Base-by-base conservation (phyloP, 1,140 invertebrate species). In the Homalodisca vitripennis region DNA sequence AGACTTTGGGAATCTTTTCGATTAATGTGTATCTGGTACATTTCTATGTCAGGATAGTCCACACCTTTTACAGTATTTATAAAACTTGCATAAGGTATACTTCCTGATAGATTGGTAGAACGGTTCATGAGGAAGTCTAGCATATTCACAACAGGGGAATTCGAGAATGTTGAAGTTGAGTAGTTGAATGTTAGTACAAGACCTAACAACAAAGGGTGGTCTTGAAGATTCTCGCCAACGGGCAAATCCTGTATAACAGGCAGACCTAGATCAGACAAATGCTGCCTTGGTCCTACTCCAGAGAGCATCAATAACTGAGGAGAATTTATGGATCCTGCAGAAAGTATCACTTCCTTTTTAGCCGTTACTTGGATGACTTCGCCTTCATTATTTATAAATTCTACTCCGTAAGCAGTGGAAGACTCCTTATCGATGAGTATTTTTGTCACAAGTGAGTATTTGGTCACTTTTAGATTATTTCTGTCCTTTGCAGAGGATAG, bases 221-320 rank as follows among this genome's bases (percentile, higher is more conserved):
- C 88, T 75, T 88, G 85, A 64, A 88, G 81, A 75, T 86, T 85
- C 32, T 82, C 66, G 6, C 87, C 88, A 2, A 88, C 87, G 0
- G 84, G 83, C 60, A 90, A 83, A 14, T 80, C 77, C 26, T 81
- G 69, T 0, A 82, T 78, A 3, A 81, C 80, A 1, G 64, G 69
- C 27, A 93, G 88, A 14, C 48, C 53, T 20, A 70, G 14, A n/a
- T 57, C 12, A 22, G 70, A 32, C 14, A 72, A 48, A 47, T 70
- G 64, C 0, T 67, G 29, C 14, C 24, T 57, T 22, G 57, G 71
- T 0, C 71, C 71, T 22, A 72, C 68, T n/a, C 71, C 73, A 29
- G 66, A 68, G 17, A 71, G 26, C 69, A 72, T 70, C 3, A 71
- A 32, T 1, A 73, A 29, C 31, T 71, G 48, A 0, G 70, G 67